Conservation (phyloP, 2,113 vertebrate species). For the Vombatus ursinus region DNA sequence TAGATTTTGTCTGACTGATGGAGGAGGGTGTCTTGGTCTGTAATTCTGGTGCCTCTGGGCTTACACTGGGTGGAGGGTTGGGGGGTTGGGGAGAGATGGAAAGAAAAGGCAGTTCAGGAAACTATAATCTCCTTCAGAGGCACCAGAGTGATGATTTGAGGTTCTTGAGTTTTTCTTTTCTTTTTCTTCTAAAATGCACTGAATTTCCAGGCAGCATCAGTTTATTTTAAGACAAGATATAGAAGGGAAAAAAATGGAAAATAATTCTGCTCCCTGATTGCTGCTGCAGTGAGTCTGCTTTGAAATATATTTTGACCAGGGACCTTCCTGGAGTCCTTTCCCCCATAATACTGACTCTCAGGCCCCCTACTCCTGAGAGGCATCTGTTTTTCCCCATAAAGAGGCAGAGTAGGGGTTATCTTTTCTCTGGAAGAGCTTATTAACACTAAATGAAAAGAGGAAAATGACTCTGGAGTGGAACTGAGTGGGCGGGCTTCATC, state of each 20-base stretch:
- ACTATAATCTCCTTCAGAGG: background rate
- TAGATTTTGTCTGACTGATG: background rate
- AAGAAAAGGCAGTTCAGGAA: background rate
- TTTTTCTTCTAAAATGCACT: background rate
- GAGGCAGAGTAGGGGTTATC: background rate
- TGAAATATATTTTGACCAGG: background rate
- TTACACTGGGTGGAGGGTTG: background rate
- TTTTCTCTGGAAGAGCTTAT: background rate
- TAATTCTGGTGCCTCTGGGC: background rate
- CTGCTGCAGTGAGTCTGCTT: background rate
- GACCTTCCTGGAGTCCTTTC: background rate
- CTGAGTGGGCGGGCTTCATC: background rate
- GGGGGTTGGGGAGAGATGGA: background rate
- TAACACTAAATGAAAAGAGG: background rate
- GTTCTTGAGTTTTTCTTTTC: background rate
- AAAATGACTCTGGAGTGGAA: background rate
- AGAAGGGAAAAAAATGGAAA: background rate
- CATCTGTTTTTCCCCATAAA: background rate
- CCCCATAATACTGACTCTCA: background rate
- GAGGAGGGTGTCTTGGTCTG: background rate
- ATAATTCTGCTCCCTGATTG: background rate
- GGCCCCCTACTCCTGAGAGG: background rate
- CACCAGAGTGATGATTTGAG: background rate
- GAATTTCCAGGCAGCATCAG: background rate
- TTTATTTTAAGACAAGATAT: background rate